These are phyloP conservation scores for Drosophila picticornis DNA, from an alignment of 2,888 invertebrate species.

Conservation along the genomic window DNA sequence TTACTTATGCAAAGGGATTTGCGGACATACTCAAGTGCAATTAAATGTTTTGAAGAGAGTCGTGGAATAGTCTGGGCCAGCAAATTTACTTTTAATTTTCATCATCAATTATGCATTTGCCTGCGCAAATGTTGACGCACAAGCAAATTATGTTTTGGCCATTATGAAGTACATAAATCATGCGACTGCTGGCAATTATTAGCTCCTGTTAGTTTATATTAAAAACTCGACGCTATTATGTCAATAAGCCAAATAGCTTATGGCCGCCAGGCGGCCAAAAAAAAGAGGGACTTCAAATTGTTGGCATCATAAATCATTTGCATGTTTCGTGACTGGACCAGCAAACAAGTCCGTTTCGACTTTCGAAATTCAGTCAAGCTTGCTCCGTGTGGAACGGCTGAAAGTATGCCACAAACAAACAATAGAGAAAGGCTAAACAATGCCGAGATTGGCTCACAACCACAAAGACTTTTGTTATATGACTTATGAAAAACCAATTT, in stretches of 20 bases:
- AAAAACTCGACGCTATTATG: slow-evolving; percentile 66
- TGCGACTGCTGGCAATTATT: slow-evolving; percentile 47
- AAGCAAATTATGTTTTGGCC: slow-evolving; percentile 65
- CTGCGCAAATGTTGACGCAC: slow-evolving; percentile 62
- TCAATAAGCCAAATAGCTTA: slow-evolving; percentile 74
- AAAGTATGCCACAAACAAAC: slow-evolving; percentile 33
- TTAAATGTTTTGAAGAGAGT: slow-evolving; percentile 41
- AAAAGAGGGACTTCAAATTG: slow-evolving; percentile 23
- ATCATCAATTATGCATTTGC: slow-evolving; percentile 72
- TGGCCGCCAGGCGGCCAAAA: slow-evolving; percentile 19
- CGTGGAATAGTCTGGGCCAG: slow-evolving; percentile 13
- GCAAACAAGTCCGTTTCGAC: slow-evolving; percentile 28
- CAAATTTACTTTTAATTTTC: slow-evolving; percentile 73
- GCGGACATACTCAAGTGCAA: slow-evolving; percentile 29
- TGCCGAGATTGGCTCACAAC: slow-evolving; percentile 36
- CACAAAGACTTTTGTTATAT: slow-evolving; percentile 23
- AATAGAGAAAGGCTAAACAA: slow-evolving; percentile 43
- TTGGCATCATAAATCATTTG: slow-evolving; percentile 71
- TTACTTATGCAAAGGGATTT: slow-evolving; percentile 76
- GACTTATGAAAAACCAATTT: slow-evolving; percentile 52
- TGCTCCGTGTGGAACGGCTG: background rate
- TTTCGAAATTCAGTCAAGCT: slow-evolving; percentile 31
- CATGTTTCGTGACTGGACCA: slow-evolving; percentile 42
- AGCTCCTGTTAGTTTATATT: slow-evolving; percentile 51
- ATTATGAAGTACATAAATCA: slow-evolving; percentile 62